Evolutionary conservation across 2,797 vertebrate species (phyloP).

Genomic region (Natrix natrix): DNA sequence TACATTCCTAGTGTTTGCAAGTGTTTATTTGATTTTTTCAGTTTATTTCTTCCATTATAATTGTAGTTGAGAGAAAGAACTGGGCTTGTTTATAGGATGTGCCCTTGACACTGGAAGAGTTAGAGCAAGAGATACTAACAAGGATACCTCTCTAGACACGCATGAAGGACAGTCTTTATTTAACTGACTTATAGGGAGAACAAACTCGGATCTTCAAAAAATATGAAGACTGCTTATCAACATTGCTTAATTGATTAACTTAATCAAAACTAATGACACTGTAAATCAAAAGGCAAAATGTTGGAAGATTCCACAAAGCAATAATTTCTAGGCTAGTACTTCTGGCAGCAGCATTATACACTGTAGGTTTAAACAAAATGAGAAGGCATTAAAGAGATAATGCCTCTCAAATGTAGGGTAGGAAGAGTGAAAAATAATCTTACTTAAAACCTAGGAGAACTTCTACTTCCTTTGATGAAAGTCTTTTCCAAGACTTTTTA

Average conservation of each 20-base stretch:
- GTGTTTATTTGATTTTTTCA: background rate
- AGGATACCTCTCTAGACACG: background rate
- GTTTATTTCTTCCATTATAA: slow-evolving; percentile 15
- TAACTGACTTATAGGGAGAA: background rate
- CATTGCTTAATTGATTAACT: background rate
- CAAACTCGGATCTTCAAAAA: background rate
- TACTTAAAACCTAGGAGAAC: background rate
- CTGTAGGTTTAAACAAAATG: background rate
- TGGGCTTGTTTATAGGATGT: background rate
- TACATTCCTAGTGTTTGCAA: background rate
- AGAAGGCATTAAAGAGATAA: background rate
- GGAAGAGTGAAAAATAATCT: background rate
- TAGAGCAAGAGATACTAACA: background rate
- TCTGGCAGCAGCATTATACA: background rate
- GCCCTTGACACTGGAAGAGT: background rate
- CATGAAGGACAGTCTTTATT: background rate
- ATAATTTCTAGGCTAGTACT: background rate
- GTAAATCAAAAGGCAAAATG: background rate
- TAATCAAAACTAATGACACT: background rate
- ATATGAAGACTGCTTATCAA: background rate
- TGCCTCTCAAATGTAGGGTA: background rate
- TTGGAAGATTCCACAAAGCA: background rate
- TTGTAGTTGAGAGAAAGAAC: background rate
- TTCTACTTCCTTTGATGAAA: background rate
- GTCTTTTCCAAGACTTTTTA: background rate